phyloP scores from a whole-genome alignment of 2,888 invertebrate species.

The Esperia sulphurella region DNA sequence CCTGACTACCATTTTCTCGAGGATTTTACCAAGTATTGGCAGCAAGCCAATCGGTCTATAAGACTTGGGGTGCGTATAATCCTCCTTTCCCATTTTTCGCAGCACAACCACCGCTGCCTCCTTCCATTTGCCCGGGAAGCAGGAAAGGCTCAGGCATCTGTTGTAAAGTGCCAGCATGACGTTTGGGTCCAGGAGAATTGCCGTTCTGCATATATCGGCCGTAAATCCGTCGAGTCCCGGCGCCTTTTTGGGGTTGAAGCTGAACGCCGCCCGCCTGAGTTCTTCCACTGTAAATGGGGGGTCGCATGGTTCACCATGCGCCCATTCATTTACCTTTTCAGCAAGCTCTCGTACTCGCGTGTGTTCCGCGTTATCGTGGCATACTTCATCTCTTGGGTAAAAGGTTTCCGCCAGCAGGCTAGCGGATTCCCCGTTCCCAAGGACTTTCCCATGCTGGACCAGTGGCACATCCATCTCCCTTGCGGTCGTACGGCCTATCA shows the following conservation, averaged over 20 bases:
- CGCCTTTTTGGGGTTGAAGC: constrained; percentile 14
- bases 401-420: constrained; percentile 2
- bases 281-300: background rate
- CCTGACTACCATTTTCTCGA: constrained; percentile 10
- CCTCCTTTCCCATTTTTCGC: background rate
- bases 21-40: constrained; percentile 11
- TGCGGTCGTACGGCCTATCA: background rate
- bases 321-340: background rate
- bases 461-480: constrained; percentile 1
- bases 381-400: constrained; percentile 2
- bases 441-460: background rate
- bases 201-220: constrained; percentile 6
- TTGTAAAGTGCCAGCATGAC: background rate
- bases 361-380: background rate
- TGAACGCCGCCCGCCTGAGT: background rate
- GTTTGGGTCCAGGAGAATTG: background rate
- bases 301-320: background rate
- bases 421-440: constrained; percentile 3
- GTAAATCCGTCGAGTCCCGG: constrained; percentile 15
- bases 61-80: background rate
- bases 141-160: background rate
- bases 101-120: background rate
- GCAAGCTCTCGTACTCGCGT: background rate
- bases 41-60: constrained; percentile 12
- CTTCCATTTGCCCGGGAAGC: constrained; percentile 1